Percentiles rank a stretch among this genome's conserved stretches.
Conservation (phyloP, 2,797 vertebrate genomes). For the Eremophila alpestris region DNA sequence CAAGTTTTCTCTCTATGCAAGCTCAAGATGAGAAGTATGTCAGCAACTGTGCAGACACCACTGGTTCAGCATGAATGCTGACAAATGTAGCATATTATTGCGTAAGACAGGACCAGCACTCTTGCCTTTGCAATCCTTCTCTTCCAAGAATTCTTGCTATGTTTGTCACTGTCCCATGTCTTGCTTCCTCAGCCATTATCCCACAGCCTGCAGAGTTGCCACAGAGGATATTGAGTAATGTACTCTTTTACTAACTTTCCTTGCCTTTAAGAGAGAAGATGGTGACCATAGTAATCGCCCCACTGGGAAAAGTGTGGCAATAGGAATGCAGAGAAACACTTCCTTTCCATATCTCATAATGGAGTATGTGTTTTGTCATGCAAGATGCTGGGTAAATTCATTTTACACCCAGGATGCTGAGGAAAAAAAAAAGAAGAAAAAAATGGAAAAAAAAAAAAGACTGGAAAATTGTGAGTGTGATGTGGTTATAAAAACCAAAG, state of each 20-base stretch:
- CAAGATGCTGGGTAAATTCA: background rate
- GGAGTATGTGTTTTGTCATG: background rate
- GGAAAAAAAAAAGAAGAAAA: background rate
- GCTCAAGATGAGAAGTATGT: background rate
- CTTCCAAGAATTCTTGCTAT: background rate
- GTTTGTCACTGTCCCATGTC: background rate
- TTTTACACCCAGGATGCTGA: background rate
- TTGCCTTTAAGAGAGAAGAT: background rate
- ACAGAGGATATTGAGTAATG: background rate
- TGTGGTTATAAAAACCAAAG: background rate
- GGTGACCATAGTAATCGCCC: background rate
- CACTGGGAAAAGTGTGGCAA: background rate
- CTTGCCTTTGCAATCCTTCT: background rate
- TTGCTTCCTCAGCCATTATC: background rate
- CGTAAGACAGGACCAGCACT: background rate
- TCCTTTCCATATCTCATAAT: background rate
- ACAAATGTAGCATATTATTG: background rate
- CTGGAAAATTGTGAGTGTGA: background rate
- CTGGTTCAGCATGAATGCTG: background rate
- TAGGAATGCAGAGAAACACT: background rate
- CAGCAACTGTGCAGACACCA: background rate
- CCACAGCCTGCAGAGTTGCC: background rate
- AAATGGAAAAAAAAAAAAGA: background rate
- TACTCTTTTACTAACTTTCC: background rate
- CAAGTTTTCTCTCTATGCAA: background rate